phyloP scores from a whole-genome alignment of 2,113 vertebrate species.

The Tricholaema leucomelas region DNA sequence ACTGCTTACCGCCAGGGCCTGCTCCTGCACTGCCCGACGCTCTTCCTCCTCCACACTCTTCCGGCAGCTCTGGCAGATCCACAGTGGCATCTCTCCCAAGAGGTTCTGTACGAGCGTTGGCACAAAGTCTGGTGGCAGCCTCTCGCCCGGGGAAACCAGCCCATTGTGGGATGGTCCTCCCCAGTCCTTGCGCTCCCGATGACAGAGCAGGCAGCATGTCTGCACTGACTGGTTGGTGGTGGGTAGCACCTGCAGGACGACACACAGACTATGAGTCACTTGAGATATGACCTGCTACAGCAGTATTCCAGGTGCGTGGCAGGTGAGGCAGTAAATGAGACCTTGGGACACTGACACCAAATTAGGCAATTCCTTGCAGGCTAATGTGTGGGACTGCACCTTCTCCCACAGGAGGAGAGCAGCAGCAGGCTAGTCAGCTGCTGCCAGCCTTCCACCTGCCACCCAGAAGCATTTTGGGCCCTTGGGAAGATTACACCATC shows the following conservation, averaged over 20 bases:
- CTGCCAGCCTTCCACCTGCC: neutral
- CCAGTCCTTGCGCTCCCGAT: conserved; percentile 97
- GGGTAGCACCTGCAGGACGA: conserved; percentile 72
- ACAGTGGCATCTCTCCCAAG: conserved; percentile 95
- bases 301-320: neutral
- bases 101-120: conserved; percentile 95
- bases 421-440: conserved; percentile 1
- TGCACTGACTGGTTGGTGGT: conserved; percentile 86
- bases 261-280: conserved; percentile 15
- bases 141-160: conserved; percentile 87
- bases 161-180: conserved; percentile 88
- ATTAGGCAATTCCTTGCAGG: neutral
- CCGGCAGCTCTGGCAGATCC: conserved; percentile 99
- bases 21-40: conserved; percentile 88
- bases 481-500: neutral
- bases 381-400: neutral
- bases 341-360: neutral
- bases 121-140: conserved; percentile 93
- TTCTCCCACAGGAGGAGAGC: neutral
- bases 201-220: conserved; percentile 96
- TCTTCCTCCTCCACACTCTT: conserved; percentile 98
- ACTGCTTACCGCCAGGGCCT: conserved; percentile 82
- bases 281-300: neutral
- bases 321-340: neutral
- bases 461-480: neutral